Conservation (phyloP, 1,140 invertebrate genomes). For the Ceratina australensis region DNA sequence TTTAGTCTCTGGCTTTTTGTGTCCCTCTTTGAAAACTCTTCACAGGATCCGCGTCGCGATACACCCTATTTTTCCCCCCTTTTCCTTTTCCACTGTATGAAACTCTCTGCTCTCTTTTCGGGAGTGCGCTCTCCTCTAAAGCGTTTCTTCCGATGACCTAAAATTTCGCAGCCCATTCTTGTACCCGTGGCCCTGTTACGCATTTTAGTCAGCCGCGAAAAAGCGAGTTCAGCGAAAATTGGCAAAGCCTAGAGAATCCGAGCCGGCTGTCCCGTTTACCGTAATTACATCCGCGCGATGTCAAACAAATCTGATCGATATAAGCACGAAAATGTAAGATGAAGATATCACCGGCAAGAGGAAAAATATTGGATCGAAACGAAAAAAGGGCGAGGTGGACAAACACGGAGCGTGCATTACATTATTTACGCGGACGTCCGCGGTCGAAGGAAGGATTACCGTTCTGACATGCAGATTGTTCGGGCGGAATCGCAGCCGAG, state of each 20-base stretch:
- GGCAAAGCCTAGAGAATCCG: no score
- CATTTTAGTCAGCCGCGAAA: neutral
- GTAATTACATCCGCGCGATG: no score
- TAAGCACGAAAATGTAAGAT: neutral
- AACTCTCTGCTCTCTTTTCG: slow-evolving; percentile 1
- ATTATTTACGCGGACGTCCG: slow-evolving; percentile 21
- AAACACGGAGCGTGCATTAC: neutral
- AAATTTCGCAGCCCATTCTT: slow-evolving; percentile 14
- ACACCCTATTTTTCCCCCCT: neutral
- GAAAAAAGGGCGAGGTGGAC: neutral
- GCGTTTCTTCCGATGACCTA: slow-evolving; percentile 29
- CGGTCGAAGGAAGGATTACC: slow-evolving; percentile 25
- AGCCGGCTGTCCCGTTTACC: no score
- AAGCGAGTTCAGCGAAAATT: neutral
- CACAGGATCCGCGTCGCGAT: neutral
- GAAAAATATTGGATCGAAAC: neutral
- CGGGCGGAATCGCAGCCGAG: neutral
- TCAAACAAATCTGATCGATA: no score
- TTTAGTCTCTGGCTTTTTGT: slow-evolving; percentile 3
- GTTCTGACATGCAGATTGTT: slow-evolving; percentile 28
- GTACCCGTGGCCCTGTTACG: neutral
- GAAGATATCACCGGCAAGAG: neutral
- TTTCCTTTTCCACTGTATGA: neutral
- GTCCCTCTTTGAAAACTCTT: slow-evolving; percentile 11
- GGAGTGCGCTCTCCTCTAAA: neutral